Evolutionary conservation across 1,140 invertebrate species (phyloP).

Genomic region (Dinoponera quadriceps): DNA sequence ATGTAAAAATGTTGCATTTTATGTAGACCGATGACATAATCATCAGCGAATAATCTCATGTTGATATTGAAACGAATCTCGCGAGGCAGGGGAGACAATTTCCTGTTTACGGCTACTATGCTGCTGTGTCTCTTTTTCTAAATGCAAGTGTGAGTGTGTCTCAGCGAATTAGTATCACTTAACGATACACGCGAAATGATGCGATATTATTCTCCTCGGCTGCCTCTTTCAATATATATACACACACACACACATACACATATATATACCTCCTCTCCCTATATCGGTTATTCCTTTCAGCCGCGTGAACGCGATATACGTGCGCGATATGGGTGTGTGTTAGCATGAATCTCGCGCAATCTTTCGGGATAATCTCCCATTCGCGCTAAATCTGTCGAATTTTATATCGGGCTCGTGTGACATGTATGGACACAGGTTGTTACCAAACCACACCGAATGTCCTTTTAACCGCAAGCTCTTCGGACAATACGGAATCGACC

Average conservation of each 20-base stretch:
- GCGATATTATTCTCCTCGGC: background rate
- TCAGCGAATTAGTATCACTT: background rate
- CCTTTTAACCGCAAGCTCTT: conserved; percentile 5
- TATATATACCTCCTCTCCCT: too few species aligned
- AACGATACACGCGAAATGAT: background rate
- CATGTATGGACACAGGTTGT: conserved; percentile 15
- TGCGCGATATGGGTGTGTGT: too few species aligned
- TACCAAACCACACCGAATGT: background rate
- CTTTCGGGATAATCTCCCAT: conserved; percentile 22
- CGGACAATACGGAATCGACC: conserved; percentile 1
- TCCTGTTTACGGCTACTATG: background rate
- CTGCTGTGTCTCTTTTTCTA: too few species aligned
- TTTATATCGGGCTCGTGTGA: background rate
- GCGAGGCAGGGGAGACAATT: background rate
- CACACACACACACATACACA: too few species aligned
- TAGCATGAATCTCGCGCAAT: conserved; percentile 10
- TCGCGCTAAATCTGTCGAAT: conserved; percentile 39
- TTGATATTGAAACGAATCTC: background rate
- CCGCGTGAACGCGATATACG: background rate
- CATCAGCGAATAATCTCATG: background rate
- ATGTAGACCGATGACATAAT: background rate
- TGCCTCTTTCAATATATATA: background rate
- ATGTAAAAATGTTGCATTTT: background rate
- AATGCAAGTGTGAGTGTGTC: background rate
- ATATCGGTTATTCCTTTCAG: background rate